Evolutionary conservation across 2,888 invertebrate species (phyloP).

Genomic region (Lydus trimaculatus): DNA sequence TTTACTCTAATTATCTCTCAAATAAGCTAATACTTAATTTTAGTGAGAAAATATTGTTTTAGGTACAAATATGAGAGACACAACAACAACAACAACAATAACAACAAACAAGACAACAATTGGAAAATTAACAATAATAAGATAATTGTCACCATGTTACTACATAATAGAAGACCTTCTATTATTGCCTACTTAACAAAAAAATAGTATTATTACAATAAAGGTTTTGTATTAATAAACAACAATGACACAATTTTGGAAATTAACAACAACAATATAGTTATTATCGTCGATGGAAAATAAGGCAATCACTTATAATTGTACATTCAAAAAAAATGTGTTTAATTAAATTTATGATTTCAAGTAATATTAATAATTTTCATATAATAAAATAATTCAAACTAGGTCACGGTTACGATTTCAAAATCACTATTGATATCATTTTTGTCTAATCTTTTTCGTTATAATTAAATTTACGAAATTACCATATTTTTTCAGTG

Average conservation of each 20-base stretch:
- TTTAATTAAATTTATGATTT: background rate
- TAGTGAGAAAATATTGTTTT: background rate
- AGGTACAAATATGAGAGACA: background rate
- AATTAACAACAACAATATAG: background rate
- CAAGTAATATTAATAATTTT: background rate
- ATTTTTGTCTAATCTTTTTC: background rate
- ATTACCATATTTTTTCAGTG: background rate
- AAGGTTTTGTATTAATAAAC: background rate
- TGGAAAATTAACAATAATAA: conserved; percentile 2
- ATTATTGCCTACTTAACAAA: conserved; percentile 29
- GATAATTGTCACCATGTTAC: conserved; percentile 16
- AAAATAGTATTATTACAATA: conserved; percentile 12
- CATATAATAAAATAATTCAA: background rate
- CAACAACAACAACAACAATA: too few relatives aligned
- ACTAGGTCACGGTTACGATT: background rate
- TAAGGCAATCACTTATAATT: background rate
- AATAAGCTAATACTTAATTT: background rate
- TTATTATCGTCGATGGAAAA: background rate
- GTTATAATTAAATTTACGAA: background rate
- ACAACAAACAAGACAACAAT: background rate
- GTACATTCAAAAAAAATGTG: background rate
- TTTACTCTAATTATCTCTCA: background rate
- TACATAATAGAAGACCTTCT: conserved; percentile 28
- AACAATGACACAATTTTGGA: conserved; percentile 10
- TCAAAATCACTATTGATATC: background rate